These are phyloP conservation scores for Limulus polyphemus DNA, from an alignment of 2,888 invertebrate species.

Conservation along the genomic window DNA sequence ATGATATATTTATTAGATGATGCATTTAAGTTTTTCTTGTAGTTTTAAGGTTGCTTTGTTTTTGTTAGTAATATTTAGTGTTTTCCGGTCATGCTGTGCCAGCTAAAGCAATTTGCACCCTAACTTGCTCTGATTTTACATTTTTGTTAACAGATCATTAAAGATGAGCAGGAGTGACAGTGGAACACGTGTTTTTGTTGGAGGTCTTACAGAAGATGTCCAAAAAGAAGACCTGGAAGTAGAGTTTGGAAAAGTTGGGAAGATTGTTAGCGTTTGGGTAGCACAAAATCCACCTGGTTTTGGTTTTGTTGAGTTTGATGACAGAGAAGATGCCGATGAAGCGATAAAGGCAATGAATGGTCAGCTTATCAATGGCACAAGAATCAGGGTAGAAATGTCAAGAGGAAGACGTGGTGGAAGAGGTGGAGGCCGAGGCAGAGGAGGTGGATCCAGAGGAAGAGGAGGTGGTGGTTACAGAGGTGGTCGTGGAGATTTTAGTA, in stretches of 20 bases:
- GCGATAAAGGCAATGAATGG: slow-evolving; percentile 81
- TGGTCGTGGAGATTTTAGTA: slow-evolving; percentile 27
- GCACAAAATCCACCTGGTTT: slow-evolving; percentile 60
- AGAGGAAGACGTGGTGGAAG: slow-evolving; percentile 2
- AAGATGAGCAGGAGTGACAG: too few species aligned
- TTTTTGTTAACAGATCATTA: too few species aligned
- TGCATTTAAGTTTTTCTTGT: too few species aligned
- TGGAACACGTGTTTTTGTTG: slow-evolving; percentile 35
- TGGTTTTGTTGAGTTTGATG: slow-evolving; percentile 84
- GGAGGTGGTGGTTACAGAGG: too few species aligned
- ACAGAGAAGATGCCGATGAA: slow-evolving; percentile 73
- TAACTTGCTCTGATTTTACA: too few species aligned
- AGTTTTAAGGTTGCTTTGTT: too few species aligned
- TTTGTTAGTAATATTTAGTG: too few species aligned
- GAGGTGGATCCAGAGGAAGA: slow-evolving; percentile 4
- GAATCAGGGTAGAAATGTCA: slow-evolving; percentile 18
- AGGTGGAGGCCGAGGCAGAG: slow-evolving; percentile 9
- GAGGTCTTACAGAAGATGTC: slow-evolving; percentile 72
- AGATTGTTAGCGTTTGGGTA: slow-evolving; percentile 19
- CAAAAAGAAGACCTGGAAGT: slow-evolving; percentile 83
- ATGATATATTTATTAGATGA: too few species aligned
- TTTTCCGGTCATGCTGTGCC: too few species aligned
- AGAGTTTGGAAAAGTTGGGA: slow-evolving; percentile 67
- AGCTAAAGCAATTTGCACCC: too few species aligned
- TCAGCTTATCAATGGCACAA: slow-evolving; percentile 36